Evolutionary conservation across 2,888 invertebrate genomes (phyloP).

Genomic region (Ganaspis brasiliensis): DNA sequence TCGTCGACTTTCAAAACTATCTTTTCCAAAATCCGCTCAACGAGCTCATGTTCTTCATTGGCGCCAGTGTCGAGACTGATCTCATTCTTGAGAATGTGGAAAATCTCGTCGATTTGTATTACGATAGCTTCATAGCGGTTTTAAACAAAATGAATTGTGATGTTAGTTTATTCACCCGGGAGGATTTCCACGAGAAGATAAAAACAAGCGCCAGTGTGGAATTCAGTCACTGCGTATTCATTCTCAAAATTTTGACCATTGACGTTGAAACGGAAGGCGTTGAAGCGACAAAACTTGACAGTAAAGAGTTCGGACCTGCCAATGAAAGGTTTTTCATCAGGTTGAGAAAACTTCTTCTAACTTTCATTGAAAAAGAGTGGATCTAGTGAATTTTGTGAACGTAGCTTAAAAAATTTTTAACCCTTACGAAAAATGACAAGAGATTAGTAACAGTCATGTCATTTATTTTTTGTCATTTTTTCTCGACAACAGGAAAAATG

Average conservation of each 20-base stretch:
- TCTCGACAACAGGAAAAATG: no score
- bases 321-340: background rate
- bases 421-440: no score
- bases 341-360: background rate
- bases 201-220: slow-evolving; percentile 65
- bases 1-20: slow-evolving; percentile 84
- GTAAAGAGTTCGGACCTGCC: background rate
- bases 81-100: slow-evolving; percentile 81
- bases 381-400: background rate
- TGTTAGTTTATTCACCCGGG: slow-evolving; percentile 66
- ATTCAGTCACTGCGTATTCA: slow-evolving; percentile 69
- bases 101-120: slow-evolving; percentile 82
- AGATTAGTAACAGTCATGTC: no score
- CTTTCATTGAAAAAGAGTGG: background rate
- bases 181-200: slow-evolving; percentile 67
- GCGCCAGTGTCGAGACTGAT: slow-evolving; percentile 81
- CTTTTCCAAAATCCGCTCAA: slow-evolving; percentile 81
- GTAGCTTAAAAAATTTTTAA: background rate
- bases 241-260: slow-evolving; percentile 70
- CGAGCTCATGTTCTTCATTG: slow-evolving; percentile 83
- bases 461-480: no score
- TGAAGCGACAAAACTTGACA: background rate
- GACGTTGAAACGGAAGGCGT: slow-evolving; percentile 50
- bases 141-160: slow-evolving; percentile 79
- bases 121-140: slow-evolving; percentile 80